Evolutionary conservation across 1,140 invertebrate species (phyloP).

Genomic region (Idris sp.): DNA sequence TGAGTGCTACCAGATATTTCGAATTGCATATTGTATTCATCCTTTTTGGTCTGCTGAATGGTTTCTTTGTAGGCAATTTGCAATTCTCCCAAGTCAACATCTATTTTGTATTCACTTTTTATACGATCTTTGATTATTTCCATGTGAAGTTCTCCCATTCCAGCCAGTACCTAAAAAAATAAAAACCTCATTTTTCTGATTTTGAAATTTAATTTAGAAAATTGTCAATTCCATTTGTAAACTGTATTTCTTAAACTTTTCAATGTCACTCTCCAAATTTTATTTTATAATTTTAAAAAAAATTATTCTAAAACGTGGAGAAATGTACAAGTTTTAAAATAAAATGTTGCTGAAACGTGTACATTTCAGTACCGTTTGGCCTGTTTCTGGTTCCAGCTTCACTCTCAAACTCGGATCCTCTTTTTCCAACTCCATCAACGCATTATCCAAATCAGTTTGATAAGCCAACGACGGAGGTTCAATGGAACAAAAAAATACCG

Average conservation of each 20-base stretch:
- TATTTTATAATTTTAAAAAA: no score
- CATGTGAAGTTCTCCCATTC: conserved; percentile 94
- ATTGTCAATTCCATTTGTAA: no score
- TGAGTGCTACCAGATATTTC: conserved; percentile 82
- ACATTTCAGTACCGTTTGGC: conserved; percentile 87
- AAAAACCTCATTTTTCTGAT: conserved; percentile 2
- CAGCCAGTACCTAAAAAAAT: conserved; percentile 37
- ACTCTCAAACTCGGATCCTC: conserved; percentile 97
- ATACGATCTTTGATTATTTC: conserved; percentile 95
- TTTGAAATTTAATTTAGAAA: no score
- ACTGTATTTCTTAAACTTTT: no score
- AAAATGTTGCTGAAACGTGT: no score
- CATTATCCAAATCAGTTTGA: conserved; percentile 88
- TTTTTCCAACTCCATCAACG: conserved; percentile 89
- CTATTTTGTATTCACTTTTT: conserved; percentile 92
- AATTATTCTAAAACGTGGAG: no score
- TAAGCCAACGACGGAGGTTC: conserved; percentile 91
- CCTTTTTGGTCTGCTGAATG: conserved; percentile 77
- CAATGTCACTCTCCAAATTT: no score
- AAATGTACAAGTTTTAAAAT: background rate
- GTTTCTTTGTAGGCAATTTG: conserved; percentile 96
- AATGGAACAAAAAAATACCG: conserved; percentile 98
- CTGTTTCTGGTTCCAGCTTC: conserved; percentile 85
- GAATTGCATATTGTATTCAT: conserved; percentile 81
- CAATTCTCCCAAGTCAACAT: conserved; percentile 94